Evolutionary conservation across 2,113 vertebrate species (phyloP).

Genomic region (Fregetta grallaria): DNA sequence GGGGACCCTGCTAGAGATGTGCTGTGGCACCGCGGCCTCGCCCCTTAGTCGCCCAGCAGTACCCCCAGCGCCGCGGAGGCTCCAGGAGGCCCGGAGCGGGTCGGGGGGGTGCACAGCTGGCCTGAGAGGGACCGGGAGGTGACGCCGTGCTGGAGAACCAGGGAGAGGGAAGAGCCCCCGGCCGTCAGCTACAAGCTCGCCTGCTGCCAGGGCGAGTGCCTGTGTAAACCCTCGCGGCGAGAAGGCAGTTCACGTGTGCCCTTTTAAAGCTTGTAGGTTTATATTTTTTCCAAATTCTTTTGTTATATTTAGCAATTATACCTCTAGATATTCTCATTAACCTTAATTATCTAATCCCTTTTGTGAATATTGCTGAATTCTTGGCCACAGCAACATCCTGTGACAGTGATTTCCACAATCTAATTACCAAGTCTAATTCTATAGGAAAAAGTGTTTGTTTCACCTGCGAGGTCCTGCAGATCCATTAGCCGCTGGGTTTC

Average conservation of each 20-base stretch:
- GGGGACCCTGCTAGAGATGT: neutral
- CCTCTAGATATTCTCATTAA: slow-evolving; percentile 6
- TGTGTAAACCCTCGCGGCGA: accelerated
- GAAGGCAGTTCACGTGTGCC: neutral
- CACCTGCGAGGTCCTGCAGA: neutral
- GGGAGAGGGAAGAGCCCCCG: accelerated
- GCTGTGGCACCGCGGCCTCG: accelerated
- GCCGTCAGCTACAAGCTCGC: accelerated
- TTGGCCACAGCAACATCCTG: slow-evolving; percentile 9
- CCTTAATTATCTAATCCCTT: slow-evolving; percentile 26
- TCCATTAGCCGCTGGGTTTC: neutral
- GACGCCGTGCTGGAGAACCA: neutral
- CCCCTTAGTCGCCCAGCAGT: accelerated
- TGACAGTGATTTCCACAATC: neutral
- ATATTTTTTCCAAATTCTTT: neutral
- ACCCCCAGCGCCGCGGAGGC: neutral
- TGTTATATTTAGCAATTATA: slow-evolving; percentile 2
- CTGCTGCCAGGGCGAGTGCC: neutral
- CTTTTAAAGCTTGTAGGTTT: neutral
- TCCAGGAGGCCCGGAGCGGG: neutral
- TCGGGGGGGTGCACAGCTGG: neutral
- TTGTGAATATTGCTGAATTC: neutral
- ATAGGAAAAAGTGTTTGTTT: neutral
- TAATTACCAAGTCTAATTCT: slow-evolving; percentile 8
- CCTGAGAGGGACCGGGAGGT: neutral